These are phyloP conservation scores for Embidobia sp. DNA, from an alignment of 2,888 invertebrate species.

Conservation along the genomic window DNA sequence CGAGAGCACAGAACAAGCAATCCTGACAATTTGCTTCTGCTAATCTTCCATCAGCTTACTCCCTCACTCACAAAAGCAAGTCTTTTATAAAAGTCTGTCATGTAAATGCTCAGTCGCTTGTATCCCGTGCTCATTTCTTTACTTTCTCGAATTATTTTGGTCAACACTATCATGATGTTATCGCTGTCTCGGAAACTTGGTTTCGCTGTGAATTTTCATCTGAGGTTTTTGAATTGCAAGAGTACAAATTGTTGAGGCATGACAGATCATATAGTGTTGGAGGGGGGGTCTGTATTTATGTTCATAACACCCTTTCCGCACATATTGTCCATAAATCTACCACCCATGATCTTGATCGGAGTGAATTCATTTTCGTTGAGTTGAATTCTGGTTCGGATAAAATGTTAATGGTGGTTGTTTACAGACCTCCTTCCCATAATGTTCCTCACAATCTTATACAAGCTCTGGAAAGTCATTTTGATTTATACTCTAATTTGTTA, in stretches of 20 bases:
- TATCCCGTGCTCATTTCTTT: background rate
- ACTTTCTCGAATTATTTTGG: background rate
- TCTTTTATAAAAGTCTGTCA: background rate
- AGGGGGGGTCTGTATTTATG: background rate
- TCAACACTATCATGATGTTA: background rate
- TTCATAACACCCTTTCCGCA: background rate
- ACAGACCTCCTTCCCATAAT: background rate
- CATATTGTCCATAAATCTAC: background rate
- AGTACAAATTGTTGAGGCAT: background rate
- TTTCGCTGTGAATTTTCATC: background rate
- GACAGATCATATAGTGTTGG: background rate
- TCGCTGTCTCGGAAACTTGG: background rate
- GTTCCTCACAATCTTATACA: background rate
- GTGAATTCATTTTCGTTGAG: background rate
- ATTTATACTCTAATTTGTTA: background rate
- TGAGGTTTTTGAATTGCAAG: background rate
- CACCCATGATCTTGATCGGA: background rate
- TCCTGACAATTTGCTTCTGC: background rate
- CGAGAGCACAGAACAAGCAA: too few species aligned
- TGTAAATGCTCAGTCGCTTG: background rate
- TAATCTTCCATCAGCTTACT: too few species aligned
- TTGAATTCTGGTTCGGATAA: background rate
- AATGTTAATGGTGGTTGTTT: background rate
- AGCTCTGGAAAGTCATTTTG: background rate
- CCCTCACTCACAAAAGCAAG: background rate